Conservation (phyloP, 2,797 vertebrate genomes). For the Enteromius afrohamiltoni region DNA sequence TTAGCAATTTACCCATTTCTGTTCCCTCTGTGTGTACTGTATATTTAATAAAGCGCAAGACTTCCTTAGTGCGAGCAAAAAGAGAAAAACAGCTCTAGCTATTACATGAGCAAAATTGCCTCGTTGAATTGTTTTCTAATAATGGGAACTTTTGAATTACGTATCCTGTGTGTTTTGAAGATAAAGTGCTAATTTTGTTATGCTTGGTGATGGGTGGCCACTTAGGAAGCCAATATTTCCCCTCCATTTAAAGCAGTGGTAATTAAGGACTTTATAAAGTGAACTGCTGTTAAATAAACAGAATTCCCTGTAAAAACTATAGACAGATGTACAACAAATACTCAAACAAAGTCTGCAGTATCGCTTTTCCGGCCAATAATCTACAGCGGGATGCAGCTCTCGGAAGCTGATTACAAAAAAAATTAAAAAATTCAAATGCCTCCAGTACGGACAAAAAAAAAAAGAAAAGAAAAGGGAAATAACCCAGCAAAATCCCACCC, state of each 20-base stretch:
- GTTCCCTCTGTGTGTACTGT: neutral
- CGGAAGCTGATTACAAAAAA: slow-evolving; percentile 29
- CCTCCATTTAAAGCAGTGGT: slow-evolving; percentile 43
- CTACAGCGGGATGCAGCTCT: slow-evolving; percentile 11
- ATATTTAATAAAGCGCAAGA: neutral
- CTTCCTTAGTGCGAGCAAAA: slow-evolving; percentile 15
- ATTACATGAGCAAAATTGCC: slow-evolving; percentile 38
- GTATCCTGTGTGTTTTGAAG: slow-evolving; percentile 48
- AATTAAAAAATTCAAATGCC: slow-evolving; percentile 16
- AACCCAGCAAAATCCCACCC: slow-evolving; percentile 53
- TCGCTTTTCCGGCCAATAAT: slow-evolving; percentile 9
- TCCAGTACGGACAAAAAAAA: slow-evolving; percentile 31
- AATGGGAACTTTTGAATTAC: slow-evolving; percentile 40
- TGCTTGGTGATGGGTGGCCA: slow-evolving; percentile 48
- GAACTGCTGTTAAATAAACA: slow-evolving; percentile 45
- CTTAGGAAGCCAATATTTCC: slow-evolving; percentile 45
- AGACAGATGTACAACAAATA: slow-evolving; percentile 19
- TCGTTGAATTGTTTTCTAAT: slow-evolving; percentile 48
- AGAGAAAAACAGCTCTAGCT: slow-evolving; percentile 7
- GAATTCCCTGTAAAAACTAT: slow-evolving; percentile 26
- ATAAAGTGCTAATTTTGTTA: slow-evolving; percentile 48
- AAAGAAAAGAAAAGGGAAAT: neutral
- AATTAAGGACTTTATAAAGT: slow-evolving; percentile 33
- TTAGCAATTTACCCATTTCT: neutral
- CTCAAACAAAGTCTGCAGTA: slow-evolving; percentile 18